A percentile compares a stretch with the other conserved stretches of the same genome.
Conservation (phyloP, 2,888 invertebrate genomes). For the Drosophila aldrichi region DNA sequence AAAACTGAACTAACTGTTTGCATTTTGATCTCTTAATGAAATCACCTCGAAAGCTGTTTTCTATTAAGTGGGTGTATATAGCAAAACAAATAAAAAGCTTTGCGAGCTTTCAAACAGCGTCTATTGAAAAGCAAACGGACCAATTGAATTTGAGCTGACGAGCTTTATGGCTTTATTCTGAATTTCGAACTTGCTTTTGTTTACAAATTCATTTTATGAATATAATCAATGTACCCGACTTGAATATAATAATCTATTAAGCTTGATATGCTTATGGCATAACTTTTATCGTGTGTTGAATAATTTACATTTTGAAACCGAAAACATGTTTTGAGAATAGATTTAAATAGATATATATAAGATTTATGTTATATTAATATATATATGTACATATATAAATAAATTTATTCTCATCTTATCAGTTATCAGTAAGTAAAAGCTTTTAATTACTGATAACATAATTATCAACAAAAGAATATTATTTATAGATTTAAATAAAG, state of each 20-base stretch:
- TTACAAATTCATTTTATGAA: neutral
- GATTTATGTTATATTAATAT: neutral
- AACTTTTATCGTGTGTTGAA: neutral
- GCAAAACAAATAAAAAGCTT: neutral
- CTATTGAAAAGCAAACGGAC: neutral
- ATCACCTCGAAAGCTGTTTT: conserved; percentile 22
- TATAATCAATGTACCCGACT: neutral
- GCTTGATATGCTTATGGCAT: neutral
- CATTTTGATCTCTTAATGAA: conserved; percentile 5
- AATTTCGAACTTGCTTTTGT: neutral
- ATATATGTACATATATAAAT: too few species aligned
- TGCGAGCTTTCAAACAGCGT: neutral
- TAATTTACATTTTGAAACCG: neutral
- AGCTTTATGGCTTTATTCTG: neutral
- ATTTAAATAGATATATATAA: neutral
- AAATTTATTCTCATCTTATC: too few species aligned
- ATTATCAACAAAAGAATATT: neutral
- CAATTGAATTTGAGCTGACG: neutral
- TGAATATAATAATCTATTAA: neutral
- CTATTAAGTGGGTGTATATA: too few species aligned
- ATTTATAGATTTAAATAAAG: neutral
- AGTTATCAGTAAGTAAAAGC: too few species aligned
- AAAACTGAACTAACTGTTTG: conserved; percentile 25
- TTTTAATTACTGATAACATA: neutral
- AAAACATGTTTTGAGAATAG: neutral